These are phyloP conservation scores for Scyliorhinus canicula DNA, from an alignment of 2,797 vertebrate species.

Conservation along the genomic window DNA sequence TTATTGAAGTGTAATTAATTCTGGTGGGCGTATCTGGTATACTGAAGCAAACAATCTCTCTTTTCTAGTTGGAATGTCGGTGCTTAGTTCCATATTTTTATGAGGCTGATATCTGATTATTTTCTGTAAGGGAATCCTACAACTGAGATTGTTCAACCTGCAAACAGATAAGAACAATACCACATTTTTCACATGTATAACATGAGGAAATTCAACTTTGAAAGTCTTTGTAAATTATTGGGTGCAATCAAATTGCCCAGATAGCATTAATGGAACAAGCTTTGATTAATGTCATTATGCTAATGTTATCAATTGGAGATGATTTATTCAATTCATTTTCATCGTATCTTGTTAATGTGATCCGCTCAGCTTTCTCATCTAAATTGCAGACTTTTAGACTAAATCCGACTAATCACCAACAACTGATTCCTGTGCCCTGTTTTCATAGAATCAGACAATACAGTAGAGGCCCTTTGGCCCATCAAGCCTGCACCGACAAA, in stretches of 20 bases:
- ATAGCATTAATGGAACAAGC: not conserved
- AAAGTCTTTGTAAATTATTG: not conserved
- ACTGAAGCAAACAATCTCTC: not conserved
- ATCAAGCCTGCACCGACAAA: too few species aligned
- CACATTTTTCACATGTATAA: not conserved
- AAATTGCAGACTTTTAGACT: not conserved
- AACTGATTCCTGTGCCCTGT: not conserved
- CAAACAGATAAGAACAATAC: not conserved
- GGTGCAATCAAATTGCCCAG: not conserved
- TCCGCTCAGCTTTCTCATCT: not conserved
- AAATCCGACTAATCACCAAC: not conserved
- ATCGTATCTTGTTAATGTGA: not conserved
- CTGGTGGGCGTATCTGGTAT: not conserved
- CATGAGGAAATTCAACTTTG: not conserved
- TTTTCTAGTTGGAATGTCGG: not conserved
- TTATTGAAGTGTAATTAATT: too few species aligned
- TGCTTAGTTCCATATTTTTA: not conserved
- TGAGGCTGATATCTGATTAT: not conserved
- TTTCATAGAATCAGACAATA: too few species aligned
- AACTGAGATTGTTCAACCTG: not conserved
- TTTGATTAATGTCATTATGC: conserved; percentile 10
- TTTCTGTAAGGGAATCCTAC: not conserved
- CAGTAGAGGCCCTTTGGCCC: too few species aligned
- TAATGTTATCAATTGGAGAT: not conserved
- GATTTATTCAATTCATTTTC: not conserved